phyloP scores from a whole-genome alignment of 1,140 invertebrate species.

The Lerema accius region DNA sequence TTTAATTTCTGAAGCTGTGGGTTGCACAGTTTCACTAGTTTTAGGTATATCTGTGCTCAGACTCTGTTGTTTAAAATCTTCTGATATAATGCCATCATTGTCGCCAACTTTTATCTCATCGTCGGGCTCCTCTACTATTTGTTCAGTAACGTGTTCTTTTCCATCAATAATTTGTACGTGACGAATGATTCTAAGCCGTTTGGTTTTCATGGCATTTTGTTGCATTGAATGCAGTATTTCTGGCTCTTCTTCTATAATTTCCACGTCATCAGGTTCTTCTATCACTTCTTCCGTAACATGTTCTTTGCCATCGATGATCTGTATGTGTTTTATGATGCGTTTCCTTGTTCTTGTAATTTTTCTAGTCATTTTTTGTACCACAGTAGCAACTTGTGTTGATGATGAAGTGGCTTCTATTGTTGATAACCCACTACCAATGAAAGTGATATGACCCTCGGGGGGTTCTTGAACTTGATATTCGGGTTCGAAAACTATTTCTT shows the following conservation, averaged over 20 bases:
- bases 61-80: not conserved
- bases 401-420: conserved; percentile 52
- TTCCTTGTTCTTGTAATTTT: conserved; percentile 83
- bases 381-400: conserved; percentile 85
- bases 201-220: conserved; percentile 67
- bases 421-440: conserved; percentile 35
- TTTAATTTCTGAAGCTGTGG: not conserved
- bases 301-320: conserved; percentile 91
- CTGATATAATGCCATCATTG: not conserved
- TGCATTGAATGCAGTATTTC: conserved; percentile 18
- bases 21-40: not conserved
- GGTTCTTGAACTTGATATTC: conserved; percentile 47
- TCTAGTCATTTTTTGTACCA: conserved; percentile 88
- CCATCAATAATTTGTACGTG: conserved; percentile 90
- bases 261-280: conserved; percentile 87
- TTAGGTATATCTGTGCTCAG: not conserved
- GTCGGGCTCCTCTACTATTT: conserved; percentile 87
- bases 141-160: conserved; percentile 87
- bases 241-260: conserved; percentile 64
- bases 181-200: conserved; percentile 85
- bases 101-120: conserved; percentile 58
- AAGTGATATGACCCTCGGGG: conserved; percentile 37
- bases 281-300: conserved; percentile 88
- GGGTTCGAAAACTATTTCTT: conserved; percentile 12
- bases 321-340: conserved; percentile 88